Evolutionary conservation across 2,797 vertebrate species (phyloP), one percentile per base, ranked within the genome.

Genomic region (Myioborus melanocephalus): DNA sequence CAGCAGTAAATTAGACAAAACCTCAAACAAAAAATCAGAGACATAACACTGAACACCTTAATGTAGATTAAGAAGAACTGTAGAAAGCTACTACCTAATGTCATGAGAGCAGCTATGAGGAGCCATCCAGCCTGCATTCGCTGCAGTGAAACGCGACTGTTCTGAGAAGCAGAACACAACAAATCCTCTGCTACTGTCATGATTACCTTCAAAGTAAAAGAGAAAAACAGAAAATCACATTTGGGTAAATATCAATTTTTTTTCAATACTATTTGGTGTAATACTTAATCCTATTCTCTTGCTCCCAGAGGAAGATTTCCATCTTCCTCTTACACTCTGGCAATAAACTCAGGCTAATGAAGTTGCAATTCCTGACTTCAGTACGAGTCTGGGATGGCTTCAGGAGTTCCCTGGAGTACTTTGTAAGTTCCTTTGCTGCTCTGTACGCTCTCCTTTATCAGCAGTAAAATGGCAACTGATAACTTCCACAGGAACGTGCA

Each of bases 41-140:
- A 52, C 19, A 65, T 26, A 78, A 75, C 24, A 89, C 3, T 18
- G 4, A 95, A 95, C 57, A 77, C 19, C 17, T 85, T 73, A 73
- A 23, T 24, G 85, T 2, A 72, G 28, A 65, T 82, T 56, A 90
- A 69, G 30, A 52, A 88, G 80, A 96, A 61, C 0, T 79, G 12
- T 19, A 94, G 41, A 82, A 94, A 61, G 80, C 13, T 87, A 49
- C 95, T 98, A 99, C 99, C 99, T 89, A 99, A 95, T 5, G 98
- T 99, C 97, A 98, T 98, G 89, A 99, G 97, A 17, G 99, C 97
- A 55, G 98, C 98, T 85, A 99, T 94, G 87, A 99, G 97, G 59
- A 99, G 97, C 99, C 99, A 99, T 75, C 99, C 99, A 49, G 98
- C 98, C 95, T 99, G 99, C 24, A 98, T 98, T 84, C 99, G 98